phyloP scores from a whole-genome alignment of 2,113 vertebrate genomes.

The Coptodon rendalli region DNA sequence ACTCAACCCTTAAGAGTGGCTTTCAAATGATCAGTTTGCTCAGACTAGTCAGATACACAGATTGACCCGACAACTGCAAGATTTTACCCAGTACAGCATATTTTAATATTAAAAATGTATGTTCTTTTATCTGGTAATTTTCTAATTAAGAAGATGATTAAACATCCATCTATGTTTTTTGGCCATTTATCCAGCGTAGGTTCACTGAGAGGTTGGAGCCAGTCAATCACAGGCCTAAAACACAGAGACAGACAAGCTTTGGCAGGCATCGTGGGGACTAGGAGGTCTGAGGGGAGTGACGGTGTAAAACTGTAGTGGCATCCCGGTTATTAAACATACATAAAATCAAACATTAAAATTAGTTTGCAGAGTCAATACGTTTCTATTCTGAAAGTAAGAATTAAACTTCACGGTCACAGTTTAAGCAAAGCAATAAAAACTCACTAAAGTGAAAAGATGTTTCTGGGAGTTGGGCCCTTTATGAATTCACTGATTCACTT shows the following conservation, averaged over 20 bases:
- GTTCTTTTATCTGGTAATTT: neutral
- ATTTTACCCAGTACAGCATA: neutral
- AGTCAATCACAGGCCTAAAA: neutral
- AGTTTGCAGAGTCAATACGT: neutral
- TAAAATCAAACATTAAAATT: neutral
- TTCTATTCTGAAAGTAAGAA: neutral
- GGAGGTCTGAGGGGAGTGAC: neutral
- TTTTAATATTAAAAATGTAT: neutral
- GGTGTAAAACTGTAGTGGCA: neutral
- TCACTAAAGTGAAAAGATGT: neutral
- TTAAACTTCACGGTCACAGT: neutral
- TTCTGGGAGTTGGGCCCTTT: neutral
- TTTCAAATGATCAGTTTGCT: neutral
- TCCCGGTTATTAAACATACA: neutral
- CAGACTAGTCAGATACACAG: neutral
- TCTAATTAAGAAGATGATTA: neutral
- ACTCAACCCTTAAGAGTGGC: neutral
- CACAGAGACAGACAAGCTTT: neutral
- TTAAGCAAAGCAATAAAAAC: neutral
- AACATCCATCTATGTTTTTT: neutral
- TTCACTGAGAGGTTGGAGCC: neutral
- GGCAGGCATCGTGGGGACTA: neutral
- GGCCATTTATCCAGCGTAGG: neutral
- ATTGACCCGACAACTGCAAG: neutral
- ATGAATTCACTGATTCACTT: neutral